Percentiles rank a stretch among this genome's conserved stretches.
Conservation (phyloP, 1,140 invertebrate genomes). For the Drosophila guanche region DNA sequence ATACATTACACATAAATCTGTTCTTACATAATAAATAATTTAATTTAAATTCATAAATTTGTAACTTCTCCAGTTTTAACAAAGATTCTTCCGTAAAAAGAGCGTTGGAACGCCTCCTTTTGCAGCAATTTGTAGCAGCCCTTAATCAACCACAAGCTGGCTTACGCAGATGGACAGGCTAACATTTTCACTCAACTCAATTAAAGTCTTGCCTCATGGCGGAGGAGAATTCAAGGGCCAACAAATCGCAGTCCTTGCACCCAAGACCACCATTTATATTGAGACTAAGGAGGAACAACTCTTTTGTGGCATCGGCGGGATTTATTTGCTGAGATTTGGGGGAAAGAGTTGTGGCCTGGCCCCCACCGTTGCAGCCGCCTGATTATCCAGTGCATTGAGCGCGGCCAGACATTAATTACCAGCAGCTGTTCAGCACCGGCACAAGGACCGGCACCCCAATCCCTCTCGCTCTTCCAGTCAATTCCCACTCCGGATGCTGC, state of each 20-base stretch:
- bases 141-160: not conserved
- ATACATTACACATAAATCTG: too few species aligned
- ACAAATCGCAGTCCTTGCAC: slow-evolving; percentile 67
- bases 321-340: slow-evolving; percentile 76
- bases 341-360: slow-evolving; percentile 73
- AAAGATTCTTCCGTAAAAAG: too few species aligned
- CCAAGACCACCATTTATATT: slow-evolving; percentile 63
- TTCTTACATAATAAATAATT: too few species aligned
- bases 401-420: slow-evolving; percentile 75
- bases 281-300: slow-evolving; percentile 56
- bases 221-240: slow-evolving; percentile 10
- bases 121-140: too few species aligned
- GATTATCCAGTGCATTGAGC: slow-evolving; percentile 80
- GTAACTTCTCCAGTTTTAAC: too few species aligned
- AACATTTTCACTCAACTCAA: slow-evolving; percentile 38
- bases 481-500: slow-evolving; percentile 5
- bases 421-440: slow-evolving; percentile 57
- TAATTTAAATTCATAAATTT: too few species aligned
- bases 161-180: slow-evolving; percentile 29
- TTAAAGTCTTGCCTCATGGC: slow-evolving; percentile 18
- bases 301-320: slow-evolving; percentile 56
- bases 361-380: slow-evolving; percentile 40
- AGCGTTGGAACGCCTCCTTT: too few species aligned
- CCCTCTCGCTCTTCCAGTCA: not conserved
- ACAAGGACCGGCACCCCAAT: not conserved